phyloP scores from a whole-genome alignment of 2,797 vertebrate genomes.

The Psittacula echo region DNA sequence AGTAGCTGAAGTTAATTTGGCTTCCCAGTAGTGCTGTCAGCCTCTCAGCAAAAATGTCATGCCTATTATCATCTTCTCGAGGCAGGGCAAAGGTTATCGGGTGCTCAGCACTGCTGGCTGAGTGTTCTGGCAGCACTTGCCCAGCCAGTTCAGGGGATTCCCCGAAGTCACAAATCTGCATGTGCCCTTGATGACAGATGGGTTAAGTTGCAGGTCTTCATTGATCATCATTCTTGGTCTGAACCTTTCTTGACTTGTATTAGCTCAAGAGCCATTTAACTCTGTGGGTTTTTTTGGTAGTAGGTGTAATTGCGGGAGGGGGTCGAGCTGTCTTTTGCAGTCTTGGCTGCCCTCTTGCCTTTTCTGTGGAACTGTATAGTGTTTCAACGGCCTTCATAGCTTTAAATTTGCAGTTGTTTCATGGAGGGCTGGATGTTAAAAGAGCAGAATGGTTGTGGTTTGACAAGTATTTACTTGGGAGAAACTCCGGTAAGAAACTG shows the following conservation, averaged over 20 bases:
- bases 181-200: not conserved
- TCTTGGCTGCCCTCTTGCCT: not conserved
- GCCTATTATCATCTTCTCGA: not conserved
- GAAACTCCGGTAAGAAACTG: not conserved
- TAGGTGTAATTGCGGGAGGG: not conserved
- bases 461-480: not conserved
- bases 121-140: not conserved
- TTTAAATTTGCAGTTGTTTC: not conserved
- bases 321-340: not conserved
- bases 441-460: not conserved
- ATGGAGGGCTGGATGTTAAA: not conserved
- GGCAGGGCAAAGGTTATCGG: slow-evolving; percentile 1
- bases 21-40: not conserved
- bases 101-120: not conserved
- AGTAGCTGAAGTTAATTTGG: not conserved
- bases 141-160: not conserved
- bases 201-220: not conserved
- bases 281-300: not conserved
- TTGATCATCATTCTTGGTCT: not conserved
- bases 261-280: not conserved
- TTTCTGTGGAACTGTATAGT: not conserved
- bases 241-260: not conserved
- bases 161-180: not conserved
- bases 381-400: not conserved
- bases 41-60: not conserved